Percentiles rank a stretch among this genome's conserved stretches.
These are phyloP conservation scores for Didymodactylos carnosus DNA, from an alignment of 2,888 invertebrate species.

Conservation along the genomic window DNA sequence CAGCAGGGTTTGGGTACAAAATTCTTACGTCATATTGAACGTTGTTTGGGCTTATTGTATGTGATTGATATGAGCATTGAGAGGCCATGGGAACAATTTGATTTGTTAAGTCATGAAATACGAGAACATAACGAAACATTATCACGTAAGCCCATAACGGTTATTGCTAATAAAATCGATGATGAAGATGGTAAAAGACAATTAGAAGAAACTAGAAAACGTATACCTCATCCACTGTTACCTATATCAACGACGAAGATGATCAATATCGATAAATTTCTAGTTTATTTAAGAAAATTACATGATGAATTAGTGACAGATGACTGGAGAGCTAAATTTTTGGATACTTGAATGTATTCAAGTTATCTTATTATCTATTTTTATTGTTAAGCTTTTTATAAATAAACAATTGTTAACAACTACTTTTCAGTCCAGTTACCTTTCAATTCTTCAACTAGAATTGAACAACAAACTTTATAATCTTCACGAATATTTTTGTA, in stretches of 20 bases:
- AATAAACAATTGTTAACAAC: too few relatives aligned
- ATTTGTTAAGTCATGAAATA: background rate
- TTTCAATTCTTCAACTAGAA: too few relatives aligned
- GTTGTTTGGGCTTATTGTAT: constrained; percentile 5
- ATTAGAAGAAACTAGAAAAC: background rate
- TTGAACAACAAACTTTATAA: too few relatives aligned
- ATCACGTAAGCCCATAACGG: background rate
- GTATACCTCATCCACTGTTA: background rate
- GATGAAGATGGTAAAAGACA: background rate
- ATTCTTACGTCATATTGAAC: constrained; percentile 12
- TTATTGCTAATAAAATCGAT: constrained; percentile 12
- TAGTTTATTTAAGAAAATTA: constrained; percentile 1
- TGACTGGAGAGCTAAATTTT: background rate
- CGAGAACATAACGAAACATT: background rate
- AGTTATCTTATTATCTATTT: too few relatives aligned
- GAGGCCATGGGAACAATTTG: constrained; percentile 3
- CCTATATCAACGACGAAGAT: constrained; percentile 8
- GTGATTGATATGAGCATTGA: constrained; percentile 3
- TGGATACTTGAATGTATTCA: too few relatives aligned
- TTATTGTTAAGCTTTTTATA: too few relatives aligned
- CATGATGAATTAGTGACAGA: background rate
- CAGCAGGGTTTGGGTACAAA: constrained; percentile 4
- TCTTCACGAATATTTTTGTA: too few relatives aligned
- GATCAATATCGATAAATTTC: constrained; percentile 11
- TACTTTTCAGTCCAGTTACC: too few relatives aligned